A percentile compares a stretch with the other conserved stretches of the same genome.
Evolutionary conservation across 35 echinoderm and acorn worm species (phyloP).

Genomic region (Eucidaris tribuloides): DNA sequence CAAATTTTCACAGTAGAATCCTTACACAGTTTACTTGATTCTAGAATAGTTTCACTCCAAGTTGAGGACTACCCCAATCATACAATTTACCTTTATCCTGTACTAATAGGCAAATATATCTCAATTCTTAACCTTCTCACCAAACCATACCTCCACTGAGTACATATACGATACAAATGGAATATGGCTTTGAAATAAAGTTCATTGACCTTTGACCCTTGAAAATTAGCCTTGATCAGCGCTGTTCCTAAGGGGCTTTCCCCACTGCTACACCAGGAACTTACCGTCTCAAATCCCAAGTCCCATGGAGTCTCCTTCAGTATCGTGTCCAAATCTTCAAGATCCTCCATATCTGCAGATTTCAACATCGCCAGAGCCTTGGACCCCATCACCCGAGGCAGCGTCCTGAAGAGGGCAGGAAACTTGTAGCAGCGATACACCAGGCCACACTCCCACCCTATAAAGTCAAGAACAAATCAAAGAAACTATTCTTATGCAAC

Average conservation of each 20-base stretch:
- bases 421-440: conserved; percentile 4
- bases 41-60: too few relatives aligned
- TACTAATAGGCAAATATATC: not conserved
- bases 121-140: not conserved
- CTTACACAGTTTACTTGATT: too few relatives aligned
- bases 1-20: too few relatives aligned
- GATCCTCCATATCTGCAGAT: not conserved
- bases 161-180: too few relatives aligned
- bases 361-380: not conserved
- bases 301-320: not conserved
- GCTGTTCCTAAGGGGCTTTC: too few relatives aligned
- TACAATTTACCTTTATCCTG: not conserved
- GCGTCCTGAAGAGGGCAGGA: not conserved
- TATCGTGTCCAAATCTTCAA: not conserved
- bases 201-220: not conserved
- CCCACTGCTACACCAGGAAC: too few relatives aligned
- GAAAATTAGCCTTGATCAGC: not conserved
- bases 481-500: too few relatives aligned
- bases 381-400: conserved; percentile 1
- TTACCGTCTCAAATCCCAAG: conserved; percentile 4
- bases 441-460: too few relatives aligned
- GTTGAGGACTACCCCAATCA: too few relatives aligned
- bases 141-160: too few relatives aligned
- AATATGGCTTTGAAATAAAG: not conserved
- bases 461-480: too few relatives aligned